Evolutionary conservation across 2,888 invertebrate genomes (phyloP).

Genomic region (Empis livida): DNA sequence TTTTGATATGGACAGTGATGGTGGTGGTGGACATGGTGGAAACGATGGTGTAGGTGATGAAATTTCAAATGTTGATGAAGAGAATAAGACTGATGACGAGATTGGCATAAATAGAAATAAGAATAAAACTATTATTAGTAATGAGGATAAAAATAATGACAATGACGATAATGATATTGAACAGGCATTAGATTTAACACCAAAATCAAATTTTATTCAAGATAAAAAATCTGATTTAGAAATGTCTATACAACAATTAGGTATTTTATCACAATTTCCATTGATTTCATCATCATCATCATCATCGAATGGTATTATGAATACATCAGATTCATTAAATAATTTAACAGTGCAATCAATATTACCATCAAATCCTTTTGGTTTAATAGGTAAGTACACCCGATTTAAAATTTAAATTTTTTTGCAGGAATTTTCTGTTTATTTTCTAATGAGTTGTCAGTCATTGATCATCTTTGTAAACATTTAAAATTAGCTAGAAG

Average conservation of each 20-base stretch:
- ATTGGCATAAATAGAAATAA: conserved; percentile 6
- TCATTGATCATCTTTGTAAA: too few species aligned
- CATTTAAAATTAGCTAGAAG: too few species aligned
- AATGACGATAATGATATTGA: conserved; percentile 18
- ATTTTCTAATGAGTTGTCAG: too few species aligned
- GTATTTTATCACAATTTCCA: not conserved
- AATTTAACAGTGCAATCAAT: conserved; percentile 38
- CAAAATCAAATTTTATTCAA: conserved; percentile 21
- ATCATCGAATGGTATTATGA: not conserved
- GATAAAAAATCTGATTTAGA: not conserved
- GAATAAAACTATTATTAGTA: not conserved
- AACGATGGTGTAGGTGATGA: conserved; percentile 24
- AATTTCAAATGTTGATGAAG: not conserved
- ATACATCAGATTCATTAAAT: not conserved
- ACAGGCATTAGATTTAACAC: conserved; percentile 40
- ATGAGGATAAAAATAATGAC: conserved; percentile 4
- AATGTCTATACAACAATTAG: not conserved
- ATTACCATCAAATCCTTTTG: conserved; percentile 72
- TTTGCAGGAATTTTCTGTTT: too few species aligned
- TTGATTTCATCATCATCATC: not conserved
- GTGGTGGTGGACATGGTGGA: conserved; percentile 11
- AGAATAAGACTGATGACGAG: not conserved
- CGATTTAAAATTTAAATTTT: not conserved
- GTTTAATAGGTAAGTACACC: conserved; percentile 52
- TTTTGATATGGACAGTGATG: conserved; percentile 18